Evolutionary conservation across 2,797 vertebrate species (phyloP).

Genomic region (Huso huso): DNA sequence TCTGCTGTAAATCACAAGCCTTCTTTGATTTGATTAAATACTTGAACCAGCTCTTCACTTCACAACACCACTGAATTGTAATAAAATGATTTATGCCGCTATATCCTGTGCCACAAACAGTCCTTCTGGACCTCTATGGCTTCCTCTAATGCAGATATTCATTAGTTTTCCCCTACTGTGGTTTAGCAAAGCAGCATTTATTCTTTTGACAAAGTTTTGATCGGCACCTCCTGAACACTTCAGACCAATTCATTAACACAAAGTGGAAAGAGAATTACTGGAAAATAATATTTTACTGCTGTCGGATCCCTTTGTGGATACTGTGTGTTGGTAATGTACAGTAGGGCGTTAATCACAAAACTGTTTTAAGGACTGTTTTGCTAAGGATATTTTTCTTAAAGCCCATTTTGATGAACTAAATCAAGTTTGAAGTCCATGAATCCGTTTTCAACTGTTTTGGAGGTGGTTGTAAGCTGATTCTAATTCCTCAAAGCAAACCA

Average conservation of each 20-base stretch:
- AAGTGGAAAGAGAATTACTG: too few species aligned
- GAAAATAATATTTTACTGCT: too few species aligned
- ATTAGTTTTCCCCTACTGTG: slow-evolving; percentile 24
- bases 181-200: slow-evolving; percentile 18
- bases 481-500: too few species aligned
- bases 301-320: too few species aligned
- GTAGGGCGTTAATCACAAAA: too few species aligned
- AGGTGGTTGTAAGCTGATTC: too few species aligned
- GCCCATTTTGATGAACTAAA: too few species aligned
- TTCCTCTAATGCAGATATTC: slow-evolving; percentile 27
- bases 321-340: too few species aligned
- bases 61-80: slow-evolving; percentile 19
- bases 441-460: too few species aligned
- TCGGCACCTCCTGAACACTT: slow-evolving; percentile 26
- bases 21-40: slow-evolving; percentile 38
- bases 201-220: slow-evolving; percentile 25
- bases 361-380: too few species aligned
- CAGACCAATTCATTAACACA: slow-evolving; percentile 21
- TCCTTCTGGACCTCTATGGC: slow-evolving; percentile 18
- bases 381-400: too few species aligned
- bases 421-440: too few species aligned
- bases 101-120: slow-evolving; percentile 25
- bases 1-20: slow-evolving; percentile 17
- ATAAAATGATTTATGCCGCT: slow-evolving; percentile 23
- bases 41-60: slow-evolving; percentile 21